phyloP scores from a whole-genome alignment of 2,888 invertebrate genomes.

The Drosophila colorata region DNA sequence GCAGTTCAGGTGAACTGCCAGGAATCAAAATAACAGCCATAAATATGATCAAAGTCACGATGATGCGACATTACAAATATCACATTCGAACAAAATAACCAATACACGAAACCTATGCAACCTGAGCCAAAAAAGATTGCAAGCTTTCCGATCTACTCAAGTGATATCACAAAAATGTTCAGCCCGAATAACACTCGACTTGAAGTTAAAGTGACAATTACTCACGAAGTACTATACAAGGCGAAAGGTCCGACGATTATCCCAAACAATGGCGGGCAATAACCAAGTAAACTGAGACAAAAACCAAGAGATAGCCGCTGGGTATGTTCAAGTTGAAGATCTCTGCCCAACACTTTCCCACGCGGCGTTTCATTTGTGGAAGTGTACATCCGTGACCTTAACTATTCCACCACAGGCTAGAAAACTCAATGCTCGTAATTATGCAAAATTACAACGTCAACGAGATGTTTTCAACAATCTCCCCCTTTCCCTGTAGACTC shows the following conservation, averaged over 20 bases:
- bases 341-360: slow-evolving; percentile 58
- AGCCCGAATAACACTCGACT: slow-evolving; percentile 19
- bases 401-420: slow-evolving; percentile 7
- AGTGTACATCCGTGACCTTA: not conserved
- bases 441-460: slow-evolving; percentile 71
- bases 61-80: slow-evolving; percentile 2
- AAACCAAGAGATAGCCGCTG: slow-evolving; percentile 6
- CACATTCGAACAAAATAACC: not conserved
- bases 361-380: slow-evolving; percentile 52
- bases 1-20: slow-evolving; percentile 35
- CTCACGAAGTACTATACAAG: slow-evolving; percentile 10
- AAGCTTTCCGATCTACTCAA: slow-evolving; percentile 21
- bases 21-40: slow-evolving; percentile 21
- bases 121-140: slow-evolving; percentile 24
- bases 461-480: slow-evolving; percentile 33
- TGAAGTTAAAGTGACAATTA: slow-evolving; percentile 48
- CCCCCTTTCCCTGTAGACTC: not conserved
- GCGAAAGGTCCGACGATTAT: not conserved
- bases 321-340: slow-evolving; percentile 17
- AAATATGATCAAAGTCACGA: slow-evolving; percentile 8
- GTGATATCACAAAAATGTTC: slow-evolving; percentile 18
- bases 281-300: slow-evolving; percentile 3
- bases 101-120: slow-evolving; percentile 56
- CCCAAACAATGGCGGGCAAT: slow-evolving; percentile 20
- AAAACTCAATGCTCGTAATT: slow-evolving; percentile 49